Percentiles rank a stretch among this genome's conserved stretches.
These are phyloP conservation scores for Erynnis tages DNA, from an alignment of 2,888 invertebrate species.

Conservation along the genomic window DNA sequence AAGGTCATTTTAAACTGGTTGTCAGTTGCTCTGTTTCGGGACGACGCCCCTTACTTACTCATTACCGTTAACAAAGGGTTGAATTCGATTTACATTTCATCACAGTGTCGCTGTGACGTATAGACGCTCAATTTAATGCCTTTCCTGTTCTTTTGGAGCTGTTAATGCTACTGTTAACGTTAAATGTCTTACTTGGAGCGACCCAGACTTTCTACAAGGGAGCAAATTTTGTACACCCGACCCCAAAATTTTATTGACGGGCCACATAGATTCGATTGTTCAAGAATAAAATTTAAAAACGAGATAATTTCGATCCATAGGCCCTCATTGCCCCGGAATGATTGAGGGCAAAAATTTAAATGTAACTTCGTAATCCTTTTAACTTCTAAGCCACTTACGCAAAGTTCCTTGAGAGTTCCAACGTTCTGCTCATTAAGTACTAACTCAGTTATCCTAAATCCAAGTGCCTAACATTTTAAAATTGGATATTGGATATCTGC, in stretches of 20 bases:
- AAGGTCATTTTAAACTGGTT: slow-evolving; percentile 13
- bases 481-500: background rate
- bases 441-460: slow-evolving; percentile 1
- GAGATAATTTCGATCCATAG: no score
- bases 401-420: background rate
- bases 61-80: slow-evolving; percentile 25
- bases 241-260: no score
- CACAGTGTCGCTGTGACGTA: slow-evolving; percentile 17
- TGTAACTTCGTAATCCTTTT: background rate
- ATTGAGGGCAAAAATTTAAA: background rate
- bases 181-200: background rate
- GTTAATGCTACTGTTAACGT: background rate
- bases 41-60: slow-evolving; percentile 17
- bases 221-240: no score
- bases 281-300: no score
- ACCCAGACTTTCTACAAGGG: no score
- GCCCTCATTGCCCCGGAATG: background rate
- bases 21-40: background rate
- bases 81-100: slow-evolving; percentile 25
- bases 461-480: background rate
- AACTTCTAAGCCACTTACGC: background rate
- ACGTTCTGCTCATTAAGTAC: background rate
- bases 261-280: no score
- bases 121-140: slow-evolving; percentile 11
- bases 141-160: background rate